Base-by-base conservation (phyloP, 2,888 invertebrate genomes). In the Phaonia tiefii region DNA sequence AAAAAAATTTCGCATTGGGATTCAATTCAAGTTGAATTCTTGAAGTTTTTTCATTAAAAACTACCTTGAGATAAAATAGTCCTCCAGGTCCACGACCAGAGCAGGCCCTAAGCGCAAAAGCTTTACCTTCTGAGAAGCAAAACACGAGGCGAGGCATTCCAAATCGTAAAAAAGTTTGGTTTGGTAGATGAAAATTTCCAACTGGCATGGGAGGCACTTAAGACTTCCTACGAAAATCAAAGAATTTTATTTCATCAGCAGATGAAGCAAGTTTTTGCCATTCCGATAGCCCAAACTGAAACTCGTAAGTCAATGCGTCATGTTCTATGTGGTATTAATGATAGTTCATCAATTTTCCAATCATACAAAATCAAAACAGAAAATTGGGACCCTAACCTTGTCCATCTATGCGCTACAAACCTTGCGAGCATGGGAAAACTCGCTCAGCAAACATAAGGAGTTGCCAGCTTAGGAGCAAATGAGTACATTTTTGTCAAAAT, bases 351-450 rank as follows among this genome's bases (percentile, higher is more conserved):
- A 15, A 65, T 60, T 26, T 42, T n/a, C n/a, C n/a, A n/a, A n/a
- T n/a, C n/a, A n/a, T n/a, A n/a, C n/a, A n/a, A n/a, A n/a, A n/a
- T n/a, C n/a, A n/a, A n/a, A n/a, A n/a, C n/a, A n/a, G n/a, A n/a
- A n/a, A n/a, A n/a, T n/a, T n/a, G n/a, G n/a, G 67, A 67, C 15
- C 67, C 67, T 3, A 49, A 63, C 11, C 31, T 69, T 10, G 58
- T 69, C 13, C 39, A 60, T 25, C 5, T 46, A 1, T 39, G 42
- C 2, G n/a, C n/a, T n/a, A n/a, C n/a, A n/a, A n/a, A n/a, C n/a
- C n/a, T n/a, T n/a, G n/a, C n/a, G n/a, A n/a, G n/a, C n/a, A 26
- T 75, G 75, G 75, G 60, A 75, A 51, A 39, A 25, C 11, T 49
- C 69, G 7, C 17, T 69, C 7, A 51, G 26, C 7, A 49, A 69